Evolutionary conservation across 2,888 invertebrate genomes (phyloP), one percentile per base, ranked within the genome.

Genomic region (Subacronicta megacephala): DNA sequence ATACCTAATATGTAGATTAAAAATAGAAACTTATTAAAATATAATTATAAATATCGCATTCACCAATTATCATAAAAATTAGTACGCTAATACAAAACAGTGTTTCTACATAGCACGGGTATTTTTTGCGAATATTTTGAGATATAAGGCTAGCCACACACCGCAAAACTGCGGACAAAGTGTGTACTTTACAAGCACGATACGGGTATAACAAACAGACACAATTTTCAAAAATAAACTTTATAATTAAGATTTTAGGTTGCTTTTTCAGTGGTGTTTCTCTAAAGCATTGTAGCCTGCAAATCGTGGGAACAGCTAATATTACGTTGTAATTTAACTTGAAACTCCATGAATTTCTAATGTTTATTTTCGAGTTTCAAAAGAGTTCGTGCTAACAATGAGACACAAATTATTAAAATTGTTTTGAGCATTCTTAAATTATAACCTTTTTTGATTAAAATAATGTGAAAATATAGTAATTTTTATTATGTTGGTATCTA

Each of bases 131-230:
- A 20, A 41, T 15, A 35, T 42, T 46, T 41, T 9, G 13, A 35
- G 29, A 10, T 18, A 23, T 29, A 40, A 56, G 44, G 52, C 41
- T 29, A 7, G 15, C 62, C 62, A 0, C 66, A 62, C 35, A 41
- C 69, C 70, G 49, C 70, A 73, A 61, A 71, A 74, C 44, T 71
- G 72, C 46, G 29, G 16, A 40, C 60, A 73, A 64, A 68, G 49
- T 54, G 36, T 47, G 15, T 42, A 35, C 37, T 26, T 12, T 37
- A 37, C n/a, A 33, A 12, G 52, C 7, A 6, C 18, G 35, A 56
- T 74, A 59, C 42, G 46, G 43, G 65, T 12, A 38, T 41, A 55
- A 45, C 29, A 31, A 36, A 40, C 7, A 10, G 1, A 1, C 33
- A 10, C 7, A 18, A 20, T 17, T 23, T 15, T 6, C 13, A 10